Evolutionary conservation across 2,797 vertebrate genomes (phyloP).

Genomic region (Danio kyathit): DNA sequence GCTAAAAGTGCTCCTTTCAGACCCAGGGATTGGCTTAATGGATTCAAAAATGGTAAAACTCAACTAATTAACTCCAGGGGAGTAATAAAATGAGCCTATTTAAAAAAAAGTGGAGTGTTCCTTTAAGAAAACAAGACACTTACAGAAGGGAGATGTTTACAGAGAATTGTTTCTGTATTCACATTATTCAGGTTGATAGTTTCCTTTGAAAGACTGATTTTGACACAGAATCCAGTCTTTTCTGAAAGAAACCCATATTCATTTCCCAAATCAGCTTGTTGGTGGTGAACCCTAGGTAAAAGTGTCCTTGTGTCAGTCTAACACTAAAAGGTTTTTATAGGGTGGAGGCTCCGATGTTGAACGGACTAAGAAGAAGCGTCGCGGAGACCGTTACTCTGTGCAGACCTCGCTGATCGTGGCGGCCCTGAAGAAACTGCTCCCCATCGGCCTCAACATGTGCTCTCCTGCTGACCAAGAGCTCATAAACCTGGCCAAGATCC

Average conservation of each 20-base stretch:
- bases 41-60: too few relatives aligned
- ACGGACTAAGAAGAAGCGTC: slow-evolving; percentile 90
- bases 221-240: neutral
- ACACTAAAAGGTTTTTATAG: slow-evolving; percentile 71
- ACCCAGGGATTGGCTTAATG: too few relatives aligned
- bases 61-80: too few relatives aligned
- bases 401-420: slow-evolving; percentile 95
- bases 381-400: slow-evolving; percentile 92
- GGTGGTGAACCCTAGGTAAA: neutral
- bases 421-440: slow-evolving; percentile 94
- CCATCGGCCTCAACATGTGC: slow-evolving; percentile 97
- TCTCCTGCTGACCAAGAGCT: slow-evolving; percentile 96
- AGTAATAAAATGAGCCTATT: too few relatives aligned
- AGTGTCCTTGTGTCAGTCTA: slow-evolving; percentile 41
- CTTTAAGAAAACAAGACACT: neutral
- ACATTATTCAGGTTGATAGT: neutral
- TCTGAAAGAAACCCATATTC: neutral
- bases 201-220: neutral
- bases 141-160: slow-evolving; percentile 44
- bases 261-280: neutral
- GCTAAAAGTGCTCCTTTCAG: too few relatives aligned
- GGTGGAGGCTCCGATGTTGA: slow-evolving; percentile 92
- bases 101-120: too few relatives aligned
- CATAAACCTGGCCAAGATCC: slow-evolving; percentile 88
- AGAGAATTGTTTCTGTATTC: slow-evolving; percentile 38